Conservation (phyloP, 1,140 invertebrate species). For the Sarcophaga bullata region DNA sequence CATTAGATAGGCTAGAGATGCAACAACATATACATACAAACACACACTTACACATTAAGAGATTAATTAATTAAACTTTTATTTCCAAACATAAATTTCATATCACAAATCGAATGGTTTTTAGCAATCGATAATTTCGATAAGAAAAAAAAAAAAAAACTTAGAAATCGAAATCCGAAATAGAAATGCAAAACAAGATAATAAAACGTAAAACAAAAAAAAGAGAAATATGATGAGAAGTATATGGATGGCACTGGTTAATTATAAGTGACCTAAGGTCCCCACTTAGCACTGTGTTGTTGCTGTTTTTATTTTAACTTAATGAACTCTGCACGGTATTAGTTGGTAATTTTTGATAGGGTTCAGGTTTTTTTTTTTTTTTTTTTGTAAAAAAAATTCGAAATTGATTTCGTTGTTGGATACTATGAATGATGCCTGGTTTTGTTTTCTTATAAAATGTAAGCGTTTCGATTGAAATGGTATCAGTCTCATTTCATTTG, state of each 20-base stretch:
- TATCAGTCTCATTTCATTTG: constrained; percentile 24
- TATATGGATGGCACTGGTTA: too few relatives aligned
- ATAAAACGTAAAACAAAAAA: not conserved
- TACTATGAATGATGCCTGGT: not conserved
- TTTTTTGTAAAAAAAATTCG: too few relatives aligned
- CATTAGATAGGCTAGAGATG: not conserved
- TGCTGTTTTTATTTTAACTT: too few relatives aligned
- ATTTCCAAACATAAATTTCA: too few relatives aligned
- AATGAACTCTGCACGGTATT: too few relatives aligned
- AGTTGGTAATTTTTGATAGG: too few relatives aligned
- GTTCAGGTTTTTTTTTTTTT: too few relatives aligned
- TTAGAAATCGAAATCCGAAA: not conserved
- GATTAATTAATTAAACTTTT: too few relatives aligned
- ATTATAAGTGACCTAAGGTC: too few relatives aligned
- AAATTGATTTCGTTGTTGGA: too few relatives aligned
- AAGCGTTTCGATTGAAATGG: not conserved
- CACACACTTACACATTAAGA: not conserved
- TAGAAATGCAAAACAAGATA: not conserved
- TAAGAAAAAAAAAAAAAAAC: not conserved
- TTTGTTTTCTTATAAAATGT: constrained; percentile 34
- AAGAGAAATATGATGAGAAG: not conserved
- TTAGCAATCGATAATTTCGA: not conserved
- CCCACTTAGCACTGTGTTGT: too few relatives aligned
- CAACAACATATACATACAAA: not conserved
- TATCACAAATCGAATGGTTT: not conserved